phyloP scores from a whole-genome alignment of 2,888 invertebrate genomes.

The Willowsia nigromaculata region DNA sequence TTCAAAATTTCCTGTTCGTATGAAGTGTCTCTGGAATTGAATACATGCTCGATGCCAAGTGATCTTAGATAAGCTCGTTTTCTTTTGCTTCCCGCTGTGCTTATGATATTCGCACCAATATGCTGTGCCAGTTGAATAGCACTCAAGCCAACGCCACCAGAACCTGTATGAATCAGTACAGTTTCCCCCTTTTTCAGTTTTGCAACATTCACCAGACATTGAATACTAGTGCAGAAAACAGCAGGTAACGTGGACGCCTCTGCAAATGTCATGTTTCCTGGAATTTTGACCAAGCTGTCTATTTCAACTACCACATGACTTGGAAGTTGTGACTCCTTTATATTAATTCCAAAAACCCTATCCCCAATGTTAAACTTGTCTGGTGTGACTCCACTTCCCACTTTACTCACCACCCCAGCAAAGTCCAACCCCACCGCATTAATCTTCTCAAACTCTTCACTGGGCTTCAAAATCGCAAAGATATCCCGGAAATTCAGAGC shows the following conservation, averaged over 20 bases:
- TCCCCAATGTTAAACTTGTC: not conserved
- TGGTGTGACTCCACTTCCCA: not conserved
- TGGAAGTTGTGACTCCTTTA: not conserved
- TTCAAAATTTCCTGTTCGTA: constrained; percentile 44
- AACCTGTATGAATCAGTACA: constrained; percentile 60
- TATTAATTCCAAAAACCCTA: not conserved
- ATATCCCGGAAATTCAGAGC: not conserved
- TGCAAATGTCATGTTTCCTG: constrained; percentile 35
- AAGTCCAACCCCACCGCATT: constrained; percentile 23
- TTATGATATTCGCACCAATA: constrained; percentile 54
- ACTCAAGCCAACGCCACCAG: constrained; percentile 59
- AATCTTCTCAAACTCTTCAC: not conserved
- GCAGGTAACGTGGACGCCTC: constrained; percentile 59
- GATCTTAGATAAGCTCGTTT: constrained; percentile 48
- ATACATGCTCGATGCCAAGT: constrained; percentile 59
- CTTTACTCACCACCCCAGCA: constrained; percentile 28
- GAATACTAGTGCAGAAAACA: constrained; percentile 48
- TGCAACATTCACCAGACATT: constrained; percentile 48
- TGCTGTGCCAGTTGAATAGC: constrained; percentile 57
- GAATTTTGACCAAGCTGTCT: constrained; percentile 8
- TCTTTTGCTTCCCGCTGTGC: constrained; percentile 55
- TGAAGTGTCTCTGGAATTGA: constrained; percentile 22
- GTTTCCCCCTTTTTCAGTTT: constrained; percentile 50
- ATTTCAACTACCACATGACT: not conserved
- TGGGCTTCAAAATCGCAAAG: not conserved